Evolutionary conservation across 2,888 invertebrate species (phyloP), one percentile per base, ranked within the genome.

Genomic region (Invenusta paracnida): DNA sequence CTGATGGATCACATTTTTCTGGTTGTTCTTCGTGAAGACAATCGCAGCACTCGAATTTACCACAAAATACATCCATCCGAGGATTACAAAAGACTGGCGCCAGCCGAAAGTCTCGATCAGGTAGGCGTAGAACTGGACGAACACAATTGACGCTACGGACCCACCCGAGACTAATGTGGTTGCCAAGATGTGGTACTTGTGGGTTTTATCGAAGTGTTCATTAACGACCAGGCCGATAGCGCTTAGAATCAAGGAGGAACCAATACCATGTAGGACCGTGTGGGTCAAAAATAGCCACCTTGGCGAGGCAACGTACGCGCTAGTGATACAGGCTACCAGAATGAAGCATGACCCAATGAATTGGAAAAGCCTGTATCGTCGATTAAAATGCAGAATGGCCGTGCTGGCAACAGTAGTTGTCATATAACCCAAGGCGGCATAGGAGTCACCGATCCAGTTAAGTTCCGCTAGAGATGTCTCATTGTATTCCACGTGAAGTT

Each of bases 251-350:
- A 86, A 30, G n/a, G 87, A 87, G 17, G 82, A 83, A 31, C 86
- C 86, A 28, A 86, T 81, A 23, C 86, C 86, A 29, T 86, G 86
- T n/a, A 86, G 73, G n/a, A 86, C 83, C 27, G 86, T 86, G 83
- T 86, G 86, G n/a, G 86, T 86, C 0, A 86, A 67, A 66, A 86
- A 86, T n/a, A 86, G 82, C 86, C 86, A 86, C 29, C 87, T 87
- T 29, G 86, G 87, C 25, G 81, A 84, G 27, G 86, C 28, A n/a
- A 86, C 86, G 67, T 30, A 86, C 0, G 86, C 86, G 1, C 67
- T 67, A 2, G 86, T 84, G 17, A 86, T 25, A 48, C 86, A 86
- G 25, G 86, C 86, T 0, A 86, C 2, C 1, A 86, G 27, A 1
- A 86, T 67, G 30, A 82, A 86, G 29, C 82, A 67, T 1, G 86